These are phyloP conservation scores for Apantesis nais DNA, from an alignment of 2,888 invertebrate genomes.

Conservation along the genomic window DNA sequence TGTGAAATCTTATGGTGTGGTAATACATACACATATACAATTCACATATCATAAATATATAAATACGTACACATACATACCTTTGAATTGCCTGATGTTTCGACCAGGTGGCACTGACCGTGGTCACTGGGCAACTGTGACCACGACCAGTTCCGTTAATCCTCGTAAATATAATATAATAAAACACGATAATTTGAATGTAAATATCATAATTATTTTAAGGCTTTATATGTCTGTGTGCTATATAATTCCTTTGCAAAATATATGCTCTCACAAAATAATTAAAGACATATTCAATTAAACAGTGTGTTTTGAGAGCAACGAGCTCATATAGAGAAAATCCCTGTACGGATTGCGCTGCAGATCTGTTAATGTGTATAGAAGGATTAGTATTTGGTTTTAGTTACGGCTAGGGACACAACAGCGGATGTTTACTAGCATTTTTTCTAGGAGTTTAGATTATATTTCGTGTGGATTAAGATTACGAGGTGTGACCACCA, in stretches of 20 bases:
- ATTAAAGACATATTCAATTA: conserved; percentile 65
- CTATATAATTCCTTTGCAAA: background rate
- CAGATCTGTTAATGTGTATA: conserved; percentile 81
- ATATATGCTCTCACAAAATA: conserved; percentile 21
- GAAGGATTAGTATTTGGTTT: conserved; percentile 80
- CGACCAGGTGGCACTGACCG: no score
- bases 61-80: no score
- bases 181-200: background rate
- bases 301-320: conserved; percentile 66
- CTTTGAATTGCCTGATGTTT: no score
- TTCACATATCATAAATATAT: no score
- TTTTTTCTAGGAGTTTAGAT: background rate
- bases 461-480: background rate
- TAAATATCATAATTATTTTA: background rate
- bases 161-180: no score
- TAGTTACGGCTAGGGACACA: conserved; percentile 56
- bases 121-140: no score
- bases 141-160: no score
- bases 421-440: conserved; percentile 8
- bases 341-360: conserved; percentile 57
- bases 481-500: background rate
- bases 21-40: no score
- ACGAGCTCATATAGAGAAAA: conserved; percentile 51
- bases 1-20: no score
- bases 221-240: background rate